Evolutionary conservation across 2,888 invertebrate genomes (phyloP).

Genomic region (Hydriomena furcata): DNA sequence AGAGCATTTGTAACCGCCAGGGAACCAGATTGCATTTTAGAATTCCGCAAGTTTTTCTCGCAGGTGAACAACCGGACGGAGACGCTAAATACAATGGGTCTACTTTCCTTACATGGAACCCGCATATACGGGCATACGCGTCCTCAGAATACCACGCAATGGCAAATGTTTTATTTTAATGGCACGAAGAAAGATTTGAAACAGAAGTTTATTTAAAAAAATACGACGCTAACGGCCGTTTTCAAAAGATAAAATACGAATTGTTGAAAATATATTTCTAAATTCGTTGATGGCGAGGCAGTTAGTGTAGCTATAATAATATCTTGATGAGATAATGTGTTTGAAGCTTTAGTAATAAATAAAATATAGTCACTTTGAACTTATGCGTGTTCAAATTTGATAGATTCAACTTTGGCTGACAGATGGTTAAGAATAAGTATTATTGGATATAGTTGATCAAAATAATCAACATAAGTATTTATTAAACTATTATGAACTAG

Average conservation of each 20-base stretch:
- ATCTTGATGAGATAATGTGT: constrained; percentile 2
- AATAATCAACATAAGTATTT: no score
- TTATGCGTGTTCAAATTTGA: constrained; percentile 2
- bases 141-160: constrained; percentile 21
- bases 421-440: no score
- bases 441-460: no score
- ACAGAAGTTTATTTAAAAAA: constrained; percentile 10
- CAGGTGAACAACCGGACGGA: constrained; percentile 65
- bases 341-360: constrained; percentile 11
- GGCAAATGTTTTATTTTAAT: constrained; percentile 14
- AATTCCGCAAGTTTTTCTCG: constrained; percentile 63
- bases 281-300: constrained; percentile 6
- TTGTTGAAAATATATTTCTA: constrained; percentile 20
- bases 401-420: no score
- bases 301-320: constrained; percentile 6
- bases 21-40: constrained; percentile 39
- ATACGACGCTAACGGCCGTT: constrained; percentile 8
- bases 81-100: constrained; percentile 65
- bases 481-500: no score
- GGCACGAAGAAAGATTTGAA: constrained; percentile 13
- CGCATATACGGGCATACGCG: constrained; percentile 30
- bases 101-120: constrained; percentile 69
- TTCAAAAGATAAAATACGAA: constrained; percentile 13
- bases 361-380: constrained; percentile 6
- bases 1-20: constrained; percentile 15